Evolutionary conservation across 2,888 invertebrate genomes (phyloP), one percentile per base, ranked within the genome.

Genomic region (Hypselothyrea guttata): DNA sequence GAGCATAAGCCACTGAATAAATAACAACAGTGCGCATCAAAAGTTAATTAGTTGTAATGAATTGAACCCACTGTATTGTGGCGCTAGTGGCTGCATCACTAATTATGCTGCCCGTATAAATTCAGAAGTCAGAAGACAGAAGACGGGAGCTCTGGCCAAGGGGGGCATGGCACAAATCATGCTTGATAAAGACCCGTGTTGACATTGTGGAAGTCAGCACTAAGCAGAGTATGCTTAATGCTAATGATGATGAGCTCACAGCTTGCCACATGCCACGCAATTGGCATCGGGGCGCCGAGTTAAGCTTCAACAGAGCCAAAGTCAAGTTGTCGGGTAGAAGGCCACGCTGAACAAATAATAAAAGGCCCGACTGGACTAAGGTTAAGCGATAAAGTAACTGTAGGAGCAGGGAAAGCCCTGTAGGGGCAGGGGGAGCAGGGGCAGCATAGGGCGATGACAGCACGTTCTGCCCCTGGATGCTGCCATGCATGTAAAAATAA

Each of bases 281-380:
- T 79, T 62, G 67, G 73, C 79, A 34, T 64, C 73, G 62, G 59
- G 70, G 62, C 79, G 49, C 58, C 2, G 54, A 49, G 33, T 61
- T 52, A 44, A 52, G 51, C 41, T 8, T 7, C 35, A 12, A 37
- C 16, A 2, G 22, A 22, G 22, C 37, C 1, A 55, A 55, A 63
- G 41, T 48, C 58, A n/a, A n/a, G 34, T 22, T 27, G 18, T 7
- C 7, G 34, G 15, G 28, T 7, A 40, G 46, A 62, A 56, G 46
- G 46, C 41, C 34, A 35, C 42, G 56, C 79, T 55, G 61, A 60
- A 57, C 67, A 76, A 79, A 75, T 79, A 72, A 70, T 63, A 64
- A 40, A 37, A 38, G 12, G 8, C 12, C 1, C 15, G 30, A n/a
- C 16, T 13, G 12, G 18, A 18, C 12, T n/a, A 34, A 31, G 45